Percentiles rank a stretch among this genome's conserved stretches.
These are phyloP conservation scores for Nasua narica DNA, from an alignment of 2,797 vertebrate genomes.

Conservation along the genomic window DNA sequence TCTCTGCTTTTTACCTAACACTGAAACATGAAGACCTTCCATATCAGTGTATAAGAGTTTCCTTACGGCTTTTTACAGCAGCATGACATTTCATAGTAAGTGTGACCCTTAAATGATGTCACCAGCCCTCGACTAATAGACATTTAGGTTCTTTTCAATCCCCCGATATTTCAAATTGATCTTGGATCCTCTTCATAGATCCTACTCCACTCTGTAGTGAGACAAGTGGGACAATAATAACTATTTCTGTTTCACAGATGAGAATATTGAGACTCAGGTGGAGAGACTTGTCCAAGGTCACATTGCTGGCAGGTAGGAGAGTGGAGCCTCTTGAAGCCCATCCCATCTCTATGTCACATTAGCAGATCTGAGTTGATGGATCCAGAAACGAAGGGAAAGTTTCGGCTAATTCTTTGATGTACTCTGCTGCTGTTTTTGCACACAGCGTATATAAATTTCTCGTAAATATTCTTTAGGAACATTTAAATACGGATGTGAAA, in stretches of 20 bases:
- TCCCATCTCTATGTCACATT: not conserved
- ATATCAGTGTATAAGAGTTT: rapidly evolving
- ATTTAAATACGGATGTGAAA: not conserved
- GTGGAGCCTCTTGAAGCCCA: not conserved
- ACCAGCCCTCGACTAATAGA: not conserved
- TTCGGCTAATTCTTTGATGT: not conserved
- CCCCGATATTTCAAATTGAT: not conserved
- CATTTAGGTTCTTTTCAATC: not conserved
- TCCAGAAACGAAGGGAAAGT: not conserved
- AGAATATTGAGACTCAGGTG: not conserved
- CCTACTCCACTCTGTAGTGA: not conserved
- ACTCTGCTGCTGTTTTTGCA: not conserved
- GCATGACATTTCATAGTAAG: not conserved
- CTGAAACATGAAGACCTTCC: not conserved
- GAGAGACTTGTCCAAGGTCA: not conserved
- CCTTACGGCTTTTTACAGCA: not conserved
- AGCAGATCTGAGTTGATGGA: not conserved
- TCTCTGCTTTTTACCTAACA: not conserved
- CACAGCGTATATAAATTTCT: not conserved
- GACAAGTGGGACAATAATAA: not conserved
- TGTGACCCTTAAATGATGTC: too few relatives aligned
- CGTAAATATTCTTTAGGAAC: not conserved
- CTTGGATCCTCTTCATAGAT: not conserved
- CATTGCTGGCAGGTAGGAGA: rapidly evolving
- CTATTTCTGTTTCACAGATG: not conserved